phyloP scores from a whole-genome alignment of 2,797 vertebrate genomes.

The Oreochromis grahami region DNA sequence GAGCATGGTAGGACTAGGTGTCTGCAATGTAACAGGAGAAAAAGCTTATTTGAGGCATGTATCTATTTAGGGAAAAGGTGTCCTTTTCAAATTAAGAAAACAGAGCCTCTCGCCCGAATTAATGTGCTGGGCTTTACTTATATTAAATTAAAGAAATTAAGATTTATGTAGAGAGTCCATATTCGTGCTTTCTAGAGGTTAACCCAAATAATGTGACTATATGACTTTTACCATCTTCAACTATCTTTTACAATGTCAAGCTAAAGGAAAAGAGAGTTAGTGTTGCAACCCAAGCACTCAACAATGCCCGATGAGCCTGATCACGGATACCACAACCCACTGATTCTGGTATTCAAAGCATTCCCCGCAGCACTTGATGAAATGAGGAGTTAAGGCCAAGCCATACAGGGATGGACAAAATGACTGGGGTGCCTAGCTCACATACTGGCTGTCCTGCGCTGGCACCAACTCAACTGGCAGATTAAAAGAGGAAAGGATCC shows the following conservation, averaged over 20 bases:
- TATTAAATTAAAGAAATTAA: neutral
- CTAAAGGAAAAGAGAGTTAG: neutral
- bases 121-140: neutral
- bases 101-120: neutral
- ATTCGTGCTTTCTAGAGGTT: neutral
- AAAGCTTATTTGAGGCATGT: neutral
- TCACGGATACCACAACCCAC: slow-evolving; percentile 15
- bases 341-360: slow-evolving; percentile 6
- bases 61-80: neutral
- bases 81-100: neutral
- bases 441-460: slow-evolving; percentile 48
- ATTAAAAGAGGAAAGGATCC: slow-evolving; percentile 60
- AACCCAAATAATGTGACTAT: neutral
- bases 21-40: neutral
- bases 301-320: slow-evolving; percentile 12
- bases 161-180: neutral
- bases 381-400: slow-evolving; percentile 48
- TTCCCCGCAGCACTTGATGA: slow-evolving; percentile 34
- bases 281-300: neutral
- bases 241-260: neutral
- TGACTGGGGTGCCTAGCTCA: slow-evolving; percentile 46
- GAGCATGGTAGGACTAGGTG: neutral
- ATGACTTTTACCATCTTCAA: neutral
- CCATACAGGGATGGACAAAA: slow-evolving; percentile 65
- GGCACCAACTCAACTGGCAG: slow-evolving; percentile 70